These are phyloP conservation scores for Agrotis clavis DNA, from an alignment of 2,888 invertebrate species.

Conservation along the genomic window DNA sequence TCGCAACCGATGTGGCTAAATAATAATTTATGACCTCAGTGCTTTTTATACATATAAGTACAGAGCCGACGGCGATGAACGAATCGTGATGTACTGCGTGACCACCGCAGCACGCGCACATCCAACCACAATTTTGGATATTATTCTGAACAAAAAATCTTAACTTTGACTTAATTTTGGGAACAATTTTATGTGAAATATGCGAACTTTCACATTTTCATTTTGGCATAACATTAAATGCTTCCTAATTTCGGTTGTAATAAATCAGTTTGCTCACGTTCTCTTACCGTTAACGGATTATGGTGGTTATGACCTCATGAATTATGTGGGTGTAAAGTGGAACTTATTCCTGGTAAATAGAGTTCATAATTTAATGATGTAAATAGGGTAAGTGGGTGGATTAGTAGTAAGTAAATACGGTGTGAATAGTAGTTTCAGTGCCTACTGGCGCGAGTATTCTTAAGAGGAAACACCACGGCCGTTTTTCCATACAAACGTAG, in stretches of 20 bases:
- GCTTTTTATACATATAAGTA: slow-evolving; percentile 67
- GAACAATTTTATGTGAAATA: slow-evolving; percentile 16
- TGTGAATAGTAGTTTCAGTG: slow-evolving; percentile 14
- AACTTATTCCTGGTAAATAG: slow-evolving; percentile 2
- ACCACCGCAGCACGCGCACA: slow-evolving; percentile 46
- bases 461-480: too few relatives aligned
- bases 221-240: slow-evolving; percentile 6
- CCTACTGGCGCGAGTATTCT: slow-evolving; percentile 20
- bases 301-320: slow-evolving; percentile 13
- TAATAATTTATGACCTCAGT: slow-evolving; percentile 78
- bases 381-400: not conserved
- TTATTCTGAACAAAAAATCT: slow-evolving; percentile 7
- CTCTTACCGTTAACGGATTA: slow-evolving; percentile 18
- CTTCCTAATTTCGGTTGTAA: slow-evolving; percentile 5
- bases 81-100: slow-evolving; percentile 72
- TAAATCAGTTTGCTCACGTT: slow-evolving; percentile 6
- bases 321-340: not conserved
- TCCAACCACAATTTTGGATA: slow-evolving; percentile 51
- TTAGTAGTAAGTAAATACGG: slow-evolving; percentile 10
- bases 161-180: slow-evolving; percentile 24
- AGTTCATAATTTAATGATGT: not conserved
- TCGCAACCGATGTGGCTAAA: slow-evolving; percentile 72
- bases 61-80: slow-evolving; percentile 70
- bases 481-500: too few relatives aligned
- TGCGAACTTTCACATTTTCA: slow-evolving; percentile 19